Conservation (phyloP, 2,888 invertebrate genomes). For the Metacarcinus magister region DNA sequence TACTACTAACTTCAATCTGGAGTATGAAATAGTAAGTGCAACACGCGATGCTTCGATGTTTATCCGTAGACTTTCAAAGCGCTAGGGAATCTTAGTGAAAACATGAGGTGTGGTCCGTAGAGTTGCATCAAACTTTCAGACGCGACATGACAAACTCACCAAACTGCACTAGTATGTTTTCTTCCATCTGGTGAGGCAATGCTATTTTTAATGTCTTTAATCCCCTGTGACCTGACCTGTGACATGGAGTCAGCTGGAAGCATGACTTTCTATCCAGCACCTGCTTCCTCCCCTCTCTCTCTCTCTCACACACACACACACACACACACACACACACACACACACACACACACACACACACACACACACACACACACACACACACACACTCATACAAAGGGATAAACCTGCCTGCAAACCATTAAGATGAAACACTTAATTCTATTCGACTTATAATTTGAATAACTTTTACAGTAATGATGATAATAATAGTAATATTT, state of each 20-base stretch:
- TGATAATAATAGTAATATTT: neutral
- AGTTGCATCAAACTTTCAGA: neutral
- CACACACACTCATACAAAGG: neutral
- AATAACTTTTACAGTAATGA: too few species aligned
- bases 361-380: conserved; percentile 38
- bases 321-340: conserved; percentile 39
- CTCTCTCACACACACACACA: neutral
- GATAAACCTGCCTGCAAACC: neutral
- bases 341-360: conserved; percentile 39
- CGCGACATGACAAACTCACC: neutral
- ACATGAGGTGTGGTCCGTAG: too few species aligned
- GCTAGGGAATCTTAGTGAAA: too few species aligned
- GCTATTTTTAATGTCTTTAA: neutral
- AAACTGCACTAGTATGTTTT: neutral
- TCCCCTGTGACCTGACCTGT: neutral
- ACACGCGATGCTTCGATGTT: too few species aligned
- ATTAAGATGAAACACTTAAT: neutral
- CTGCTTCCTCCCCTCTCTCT: neutral
- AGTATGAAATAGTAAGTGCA: too few species aligned
- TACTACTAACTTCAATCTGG: too few species aligned
- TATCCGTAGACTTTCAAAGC: too few species aligned
- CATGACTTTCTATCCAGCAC: neutral
- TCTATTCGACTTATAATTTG: too few species aligned
- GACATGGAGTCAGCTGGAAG: neutral
- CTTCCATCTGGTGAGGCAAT: neutral